These are phyloP conservation scores for Formica selysi DNA, from an alignment of 1,140 invertebrate species.

Conservation along the genomic window DNA sequence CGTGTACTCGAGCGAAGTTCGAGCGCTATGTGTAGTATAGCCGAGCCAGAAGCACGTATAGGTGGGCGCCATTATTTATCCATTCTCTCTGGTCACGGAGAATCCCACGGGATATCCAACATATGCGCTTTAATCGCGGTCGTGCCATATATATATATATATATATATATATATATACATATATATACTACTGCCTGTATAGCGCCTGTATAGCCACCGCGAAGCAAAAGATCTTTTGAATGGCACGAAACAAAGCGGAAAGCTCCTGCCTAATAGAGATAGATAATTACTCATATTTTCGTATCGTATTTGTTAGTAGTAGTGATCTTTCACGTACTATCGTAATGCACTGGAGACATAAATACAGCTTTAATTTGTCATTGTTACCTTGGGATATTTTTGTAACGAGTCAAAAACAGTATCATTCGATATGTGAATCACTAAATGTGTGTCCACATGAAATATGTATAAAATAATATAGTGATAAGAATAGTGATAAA, in stretches of 20 bases:
- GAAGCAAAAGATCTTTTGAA: conserved; percentile 66
- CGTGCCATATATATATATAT: conserved; percentile 61
- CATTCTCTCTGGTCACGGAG: conserved; percentile 79
- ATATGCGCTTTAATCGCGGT: conserved; percentile 81
- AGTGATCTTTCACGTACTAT: not conserved
- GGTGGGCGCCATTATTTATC: conserved; percentile 83
- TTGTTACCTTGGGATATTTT: not conserved
- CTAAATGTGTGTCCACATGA: not conserved
- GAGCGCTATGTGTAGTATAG: conserved; percentile 26
- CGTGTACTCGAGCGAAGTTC: conserved; percentile 49
- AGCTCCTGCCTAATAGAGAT: not conserved
- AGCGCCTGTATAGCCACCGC: conserved; percentile 24
- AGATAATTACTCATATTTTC: conserved; percentile 3
- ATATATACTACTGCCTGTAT: conserved; percentile 20
- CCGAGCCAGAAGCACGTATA: conserved; percentile 53
- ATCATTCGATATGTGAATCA: not conserved
- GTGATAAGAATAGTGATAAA: not conserved
- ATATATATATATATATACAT: no score
- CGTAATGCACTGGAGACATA: not conserved
- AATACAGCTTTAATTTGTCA: not conserved
- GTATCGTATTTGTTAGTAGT: no score
- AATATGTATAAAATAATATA: not conserved
- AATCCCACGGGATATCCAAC: conserved; percentile 80
- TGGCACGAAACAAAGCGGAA: conserved; percentile 57
- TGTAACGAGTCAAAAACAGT: not conserved